Evolutionary conservation across 2,113 vertebrate genomes (phyloP).

Genomic region (Tupaia chinensis): DNA sequence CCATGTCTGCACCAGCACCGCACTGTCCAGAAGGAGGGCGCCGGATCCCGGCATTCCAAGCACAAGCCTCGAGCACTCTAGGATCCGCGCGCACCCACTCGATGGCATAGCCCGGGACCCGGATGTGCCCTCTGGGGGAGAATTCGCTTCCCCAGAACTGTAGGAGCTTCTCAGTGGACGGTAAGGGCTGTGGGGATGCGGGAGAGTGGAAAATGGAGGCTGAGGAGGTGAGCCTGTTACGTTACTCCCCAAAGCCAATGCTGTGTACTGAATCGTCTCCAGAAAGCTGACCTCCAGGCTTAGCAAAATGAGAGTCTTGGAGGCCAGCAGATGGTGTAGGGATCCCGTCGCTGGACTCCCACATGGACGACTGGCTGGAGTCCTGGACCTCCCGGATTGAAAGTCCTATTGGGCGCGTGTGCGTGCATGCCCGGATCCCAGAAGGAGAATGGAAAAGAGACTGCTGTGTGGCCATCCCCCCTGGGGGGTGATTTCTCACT

Average conservation of each 20-base stretch:
- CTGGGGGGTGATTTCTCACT: too few species aligned
- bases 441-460: too few species aligned
- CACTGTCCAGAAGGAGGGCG: not conserved
- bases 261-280: not conserved
- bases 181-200: not conserved
- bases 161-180: not conserved
- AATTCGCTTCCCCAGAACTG: not conserved
- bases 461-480: too few species aligned
- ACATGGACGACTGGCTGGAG: too few species aligned
- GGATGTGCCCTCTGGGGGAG: not conserved
- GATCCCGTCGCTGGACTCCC: too few species aligned
- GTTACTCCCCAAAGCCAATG: not conserved
- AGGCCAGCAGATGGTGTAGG: too few species aligned
- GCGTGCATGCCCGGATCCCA: too few species aligned
- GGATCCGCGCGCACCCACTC: not conserved
- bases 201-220: not conserved
- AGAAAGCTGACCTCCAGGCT: not conserved
- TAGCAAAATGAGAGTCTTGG: not conserved
- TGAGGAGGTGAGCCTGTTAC: too few species aligned
- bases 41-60: not conserved
- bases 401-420: too few species aligned
- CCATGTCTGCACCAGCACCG: not conserved
- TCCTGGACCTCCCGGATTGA: too few species aligned
- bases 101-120: not conserved
- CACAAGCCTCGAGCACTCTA: rapidly evolving